Base-by-base conservation (phyloP, 2,888 invertebrate genomes). In the Nephrotoma guestfalica region DNA sequence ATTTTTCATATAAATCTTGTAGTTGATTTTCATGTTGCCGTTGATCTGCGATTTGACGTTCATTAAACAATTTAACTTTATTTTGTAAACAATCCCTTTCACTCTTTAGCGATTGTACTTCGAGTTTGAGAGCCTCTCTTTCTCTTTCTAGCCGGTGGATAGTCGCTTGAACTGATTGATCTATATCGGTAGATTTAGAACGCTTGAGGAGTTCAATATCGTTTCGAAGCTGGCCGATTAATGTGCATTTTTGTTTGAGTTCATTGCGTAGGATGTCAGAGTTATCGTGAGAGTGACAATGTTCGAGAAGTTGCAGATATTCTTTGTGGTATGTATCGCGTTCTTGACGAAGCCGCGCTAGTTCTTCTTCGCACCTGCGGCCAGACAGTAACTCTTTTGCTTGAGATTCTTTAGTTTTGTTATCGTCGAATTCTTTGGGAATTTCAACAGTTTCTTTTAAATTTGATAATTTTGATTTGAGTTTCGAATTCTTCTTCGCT, bases 71-170 rank as follows among this genome's bases (percentile, higher is more conserved):
- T 90, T 94, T 92, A 0, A 94, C 90, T 89, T 93, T 92, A 87
- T 93, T 92, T 42, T 93, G 92, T 9, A 95, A 89, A 0, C 92
- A 91, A 88, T 94, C 93, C 57, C 93, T 92, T 90, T 95, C 95
- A 88, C 93, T 92, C 87, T 93, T 93, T n/a, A 94, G 89, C 47
- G 93, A 91, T 87, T 92, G 92, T 9, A 94, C 90, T 88, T 94
- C 94, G 0, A 91, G 91, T 88, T 92, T 92, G 2, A 93, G 91
- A 6, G 92, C 88, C 88, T 94, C 94, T 71, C 93, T 91, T 90
- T 95, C 94, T 3, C 91, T 89, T 88, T 92, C 92, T 0, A 89
- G 88, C 0, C 92, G 89, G 4, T 89, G 88, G 7, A 92, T 90
- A 6, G 90, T 89, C 0, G 91, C 91, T 86, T 91, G 90, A 1